A percentile compares a stretch with the other conserved stretches of the same genome.
These are phyloP conservation scores for Cephus nigrinus DNA, from an alignment of 2,888 invertebrate genomes.

Conservation along the genomic window DNA sequence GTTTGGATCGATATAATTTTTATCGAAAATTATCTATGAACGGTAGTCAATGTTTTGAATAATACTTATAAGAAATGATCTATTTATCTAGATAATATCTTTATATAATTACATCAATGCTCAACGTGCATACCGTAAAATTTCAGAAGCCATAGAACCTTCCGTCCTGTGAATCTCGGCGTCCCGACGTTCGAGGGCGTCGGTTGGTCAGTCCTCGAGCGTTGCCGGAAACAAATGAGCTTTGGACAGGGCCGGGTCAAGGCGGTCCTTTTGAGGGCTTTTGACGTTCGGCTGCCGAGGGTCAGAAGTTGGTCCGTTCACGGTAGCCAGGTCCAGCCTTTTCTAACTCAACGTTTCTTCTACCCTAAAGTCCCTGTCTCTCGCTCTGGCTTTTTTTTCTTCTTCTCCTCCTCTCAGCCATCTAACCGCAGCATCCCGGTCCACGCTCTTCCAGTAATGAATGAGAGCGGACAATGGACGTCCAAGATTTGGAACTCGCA, in stretches of 20 bases:
- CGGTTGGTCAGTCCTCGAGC: not conserved
- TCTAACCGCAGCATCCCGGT: conserved; percentile 13
- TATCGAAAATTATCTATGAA: not conserved
- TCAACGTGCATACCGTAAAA: not conserved
- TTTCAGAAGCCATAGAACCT: not conserved
- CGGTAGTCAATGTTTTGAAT: not conserved
- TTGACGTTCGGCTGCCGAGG: conserved; percentile 53
- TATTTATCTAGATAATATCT: not conserved
- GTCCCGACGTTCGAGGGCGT: not conserved
- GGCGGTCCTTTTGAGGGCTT: conserved; percentile 57
- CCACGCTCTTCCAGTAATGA: conserved; percentile 43
- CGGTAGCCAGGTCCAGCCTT: conserved; percentile 51
- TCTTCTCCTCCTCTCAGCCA: conserved; percentile 19
- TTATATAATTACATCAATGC: not conserved
- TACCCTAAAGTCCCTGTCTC: not conserved
- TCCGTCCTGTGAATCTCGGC: not conserved
- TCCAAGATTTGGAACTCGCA: conserved; percentile 26
- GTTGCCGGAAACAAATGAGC: conserved; percentile 58
- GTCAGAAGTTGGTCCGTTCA: conserved; percentile 51
- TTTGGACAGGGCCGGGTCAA: conserved; percentile 50
- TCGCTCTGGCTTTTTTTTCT: conserved; percentile 5
- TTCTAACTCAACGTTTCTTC: conserved; percentile 33
- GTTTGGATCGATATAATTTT: not conserved
- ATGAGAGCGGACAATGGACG: conserved; percentile 53
- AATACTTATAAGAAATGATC: not conserved